Evolutionary conservation across 2,797 vertebrate species (phyloP).

Genomic region (Vireo griseus): DNA sequence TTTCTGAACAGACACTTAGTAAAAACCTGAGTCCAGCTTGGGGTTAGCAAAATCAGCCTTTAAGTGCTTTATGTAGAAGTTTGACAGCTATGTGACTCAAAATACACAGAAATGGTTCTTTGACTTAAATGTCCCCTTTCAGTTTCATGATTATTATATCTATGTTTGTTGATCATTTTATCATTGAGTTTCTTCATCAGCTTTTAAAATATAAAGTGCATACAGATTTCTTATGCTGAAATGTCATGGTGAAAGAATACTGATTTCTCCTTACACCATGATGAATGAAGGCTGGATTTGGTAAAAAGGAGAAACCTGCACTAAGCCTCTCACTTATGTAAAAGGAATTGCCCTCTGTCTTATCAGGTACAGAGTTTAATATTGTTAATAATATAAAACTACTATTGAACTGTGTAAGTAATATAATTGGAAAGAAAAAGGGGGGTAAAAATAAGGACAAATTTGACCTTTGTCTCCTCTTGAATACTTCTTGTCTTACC

Average conservation of each 20-base stretch:
- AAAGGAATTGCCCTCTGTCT: background rate
- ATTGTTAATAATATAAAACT: background rate
- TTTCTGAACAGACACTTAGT: background rate
- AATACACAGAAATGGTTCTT: background rate
- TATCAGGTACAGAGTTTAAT: background rate
- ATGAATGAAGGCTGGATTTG: background rate
- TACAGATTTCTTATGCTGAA: background rate
- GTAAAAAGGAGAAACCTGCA: background rate
- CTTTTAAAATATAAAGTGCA: background rate
- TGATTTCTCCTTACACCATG: background rate
- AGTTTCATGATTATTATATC: background rate
- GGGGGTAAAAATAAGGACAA: accelerated
- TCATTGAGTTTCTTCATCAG: background rate
- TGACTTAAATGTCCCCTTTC: background rate
- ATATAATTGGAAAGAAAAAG: background rate
- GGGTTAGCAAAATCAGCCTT: background rate
- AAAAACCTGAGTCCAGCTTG: background rate
- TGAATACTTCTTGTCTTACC: background rate
- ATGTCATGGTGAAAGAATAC: background rate
- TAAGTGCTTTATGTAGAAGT: background rate
- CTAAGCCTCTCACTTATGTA: background rate
- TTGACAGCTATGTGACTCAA: background rate
- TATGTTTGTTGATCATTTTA: background rate
- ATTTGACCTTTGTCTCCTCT: background rate
- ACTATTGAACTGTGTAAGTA: background rate